Percentiles rank a stretch among this genome's conserved stretches.
phyloP scores from a whole-genome alignment of 2,888 invertebrate genomes.

The Sinohyriopsis cumingii region DNA sequence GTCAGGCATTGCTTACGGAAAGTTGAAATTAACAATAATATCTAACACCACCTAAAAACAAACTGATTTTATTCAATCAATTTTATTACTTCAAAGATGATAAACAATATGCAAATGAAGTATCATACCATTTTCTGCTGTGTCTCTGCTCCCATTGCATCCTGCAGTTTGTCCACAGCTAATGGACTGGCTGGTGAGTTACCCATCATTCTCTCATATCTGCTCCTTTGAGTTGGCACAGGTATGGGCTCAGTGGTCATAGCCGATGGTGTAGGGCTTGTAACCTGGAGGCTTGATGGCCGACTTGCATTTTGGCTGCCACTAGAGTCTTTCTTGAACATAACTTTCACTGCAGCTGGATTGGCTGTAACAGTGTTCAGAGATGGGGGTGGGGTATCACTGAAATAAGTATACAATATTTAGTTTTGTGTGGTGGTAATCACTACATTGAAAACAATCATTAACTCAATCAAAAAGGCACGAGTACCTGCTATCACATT shows the following conservation, averaged over 20 bases:
- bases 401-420: conserved; percentile 3
- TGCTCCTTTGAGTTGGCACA: conserved; percentile 80
- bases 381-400: conserved; percentile 32
- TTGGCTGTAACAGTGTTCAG: conserved; percentile 44
- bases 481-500: too few species aligned
- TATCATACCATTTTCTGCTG: conserved; percentile 1
- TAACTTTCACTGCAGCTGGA: conserved; percentile 43
- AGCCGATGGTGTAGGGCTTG: conserved; percentile 35
- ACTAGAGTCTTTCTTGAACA: conserved; percentile 46
- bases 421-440: too few species aligned
- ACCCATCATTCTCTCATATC: conserved; percentile 73
- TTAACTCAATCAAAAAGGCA: too few species aligned
- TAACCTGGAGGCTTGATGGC: conserved; percentile 53
- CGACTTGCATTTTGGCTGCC: conserved; percentile 42
- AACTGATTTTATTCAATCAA: too few species aligned
- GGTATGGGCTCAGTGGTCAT: conserved; percentile 81
- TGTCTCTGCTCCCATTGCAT: too few species aligned
- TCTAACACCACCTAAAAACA: too few species aligned
- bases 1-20: too few species aligned
- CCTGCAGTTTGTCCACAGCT: conserved; percentile 5
- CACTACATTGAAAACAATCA: too few species aligned
- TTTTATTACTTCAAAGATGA: too few species aligned
- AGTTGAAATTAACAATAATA: too few species aligned
- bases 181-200: conserved; percentile 47
- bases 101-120: too few species aligned